phyloP scores from a whole-genome alignment of 92 coral and sea anemone species.

The Blastomussa wellsi region DNA sequence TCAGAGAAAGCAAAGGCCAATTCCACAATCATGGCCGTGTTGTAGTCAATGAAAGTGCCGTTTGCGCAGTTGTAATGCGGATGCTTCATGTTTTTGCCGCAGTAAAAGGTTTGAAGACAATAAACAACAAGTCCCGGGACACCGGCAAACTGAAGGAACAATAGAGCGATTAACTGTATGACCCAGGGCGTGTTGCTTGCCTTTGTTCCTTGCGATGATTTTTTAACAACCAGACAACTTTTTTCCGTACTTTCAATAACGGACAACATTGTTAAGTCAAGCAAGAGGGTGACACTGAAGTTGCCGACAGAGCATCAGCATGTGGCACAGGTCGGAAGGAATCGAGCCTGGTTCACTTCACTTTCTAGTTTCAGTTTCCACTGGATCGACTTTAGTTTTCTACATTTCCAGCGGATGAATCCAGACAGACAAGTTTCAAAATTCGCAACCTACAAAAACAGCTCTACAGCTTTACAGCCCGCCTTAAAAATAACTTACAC shows the following conservation, averaged over 20 bases:
- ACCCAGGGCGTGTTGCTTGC: background rate
- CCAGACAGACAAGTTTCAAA: background rate
- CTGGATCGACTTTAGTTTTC: background rate
- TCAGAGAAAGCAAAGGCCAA: background rate
- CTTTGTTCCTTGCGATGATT: background rate
- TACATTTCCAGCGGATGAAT: background rate
- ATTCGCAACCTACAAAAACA: no score
- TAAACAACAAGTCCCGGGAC: slow-evolving; percentile 18
- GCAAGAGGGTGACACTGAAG: background rate
- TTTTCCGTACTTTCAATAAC: background rate
- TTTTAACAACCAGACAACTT: background rate
- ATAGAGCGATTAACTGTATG: background rate
- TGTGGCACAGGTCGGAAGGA: background rate
- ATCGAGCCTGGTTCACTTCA: no score
- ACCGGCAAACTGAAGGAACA: slow-evolving; percentile 6
- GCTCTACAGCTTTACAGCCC: no score
- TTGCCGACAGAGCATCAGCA: background rate
- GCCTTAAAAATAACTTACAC: no score
- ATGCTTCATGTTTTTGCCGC: slow-evolving; percentile 15
- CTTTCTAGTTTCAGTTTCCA: no score
- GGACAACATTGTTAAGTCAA: background rate
- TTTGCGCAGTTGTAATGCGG: slow-evolving; percentile 21
- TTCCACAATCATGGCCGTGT: slow-evolving; percentile 12
- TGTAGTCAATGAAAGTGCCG: slow-evolving; percentile 1
- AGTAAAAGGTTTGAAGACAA: slow-evolving; percentile 16